A percentile compares a stretch with the other conserved stretches of the same genome.
These are phyloP conservation scores for Furcifer pardalis DNA, from an alignment of 2,797 vertebrate species.

Conservation along the genomic window DNA sequence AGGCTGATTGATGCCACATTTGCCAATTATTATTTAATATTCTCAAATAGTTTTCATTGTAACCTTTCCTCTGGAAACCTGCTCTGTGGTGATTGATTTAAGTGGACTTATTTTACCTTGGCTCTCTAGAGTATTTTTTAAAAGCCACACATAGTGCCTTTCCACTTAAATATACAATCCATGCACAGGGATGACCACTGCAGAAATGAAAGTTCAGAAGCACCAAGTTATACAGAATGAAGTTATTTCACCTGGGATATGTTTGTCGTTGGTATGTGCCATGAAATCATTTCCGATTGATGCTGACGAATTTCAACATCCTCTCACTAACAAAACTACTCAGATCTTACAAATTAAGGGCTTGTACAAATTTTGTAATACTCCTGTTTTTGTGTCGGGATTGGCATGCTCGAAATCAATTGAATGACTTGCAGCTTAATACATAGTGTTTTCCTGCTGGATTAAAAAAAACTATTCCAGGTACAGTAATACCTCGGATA, in stretches of 20 bases:
- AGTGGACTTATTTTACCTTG: not conserved
- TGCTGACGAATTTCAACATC: too few species aligned
- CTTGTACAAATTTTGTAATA: too few species aligned
- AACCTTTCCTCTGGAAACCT: constrained; percentile 8
- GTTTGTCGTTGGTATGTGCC: too few species aligned
- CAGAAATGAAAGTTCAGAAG: not conserved
- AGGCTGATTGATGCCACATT: constrained; percentile 16
- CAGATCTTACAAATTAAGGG: too few species aligned
- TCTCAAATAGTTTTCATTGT: constrained; percentile 12
- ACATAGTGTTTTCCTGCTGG: too few species aligned
- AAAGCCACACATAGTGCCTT: not conserved
- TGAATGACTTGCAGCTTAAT: too few species aligned
- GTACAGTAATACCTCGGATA: too few species aligned
- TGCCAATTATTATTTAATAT: constrained; percentile 42
- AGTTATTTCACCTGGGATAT: not conserved
- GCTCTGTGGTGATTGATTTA: not conserved
- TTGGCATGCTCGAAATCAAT: too few species aligned
- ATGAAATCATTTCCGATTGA: too few species aligned
- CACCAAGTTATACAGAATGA: not conserved
- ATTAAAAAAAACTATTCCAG: too few species aligned
- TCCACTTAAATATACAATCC: not conserved
- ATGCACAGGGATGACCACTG: not conserved
- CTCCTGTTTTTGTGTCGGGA: too few species aligned
- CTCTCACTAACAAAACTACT: not conserved
- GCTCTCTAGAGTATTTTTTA: not conserved